Conservation (phyloP, 2,797 vertebrate genomes). For the Todus mexicanus region DNA sequence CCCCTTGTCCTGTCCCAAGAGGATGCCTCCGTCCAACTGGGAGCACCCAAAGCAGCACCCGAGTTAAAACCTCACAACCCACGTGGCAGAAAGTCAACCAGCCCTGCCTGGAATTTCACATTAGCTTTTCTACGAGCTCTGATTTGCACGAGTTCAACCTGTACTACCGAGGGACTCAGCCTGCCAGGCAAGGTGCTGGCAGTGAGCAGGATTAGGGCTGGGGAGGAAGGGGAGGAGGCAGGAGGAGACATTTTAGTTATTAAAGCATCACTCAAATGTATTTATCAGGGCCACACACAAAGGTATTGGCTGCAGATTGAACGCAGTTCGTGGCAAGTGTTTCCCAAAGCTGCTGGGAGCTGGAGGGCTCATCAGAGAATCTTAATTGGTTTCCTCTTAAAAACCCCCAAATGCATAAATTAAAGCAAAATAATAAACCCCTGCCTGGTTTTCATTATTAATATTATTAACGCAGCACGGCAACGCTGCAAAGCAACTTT, state of each 20-base stretch:
- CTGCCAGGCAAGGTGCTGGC: background rate
- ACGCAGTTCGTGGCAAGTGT: background rate
- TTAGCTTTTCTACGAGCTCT: background rate
- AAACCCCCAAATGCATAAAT: conserved; percentile 31
- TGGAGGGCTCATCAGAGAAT: conserved; percentile 50
- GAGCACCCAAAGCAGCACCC: background rate
- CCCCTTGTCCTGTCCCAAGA: background rate
- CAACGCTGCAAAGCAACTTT: background rate
- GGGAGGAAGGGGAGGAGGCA: background rate
- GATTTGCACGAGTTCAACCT: background rate
- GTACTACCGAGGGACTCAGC: background rate
- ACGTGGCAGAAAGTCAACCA: background rate
- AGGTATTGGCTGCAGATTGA: background rate
- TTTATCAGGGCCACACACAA: conserved; percentile 47
- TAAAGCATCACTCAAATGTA: conserved; percentile 6
- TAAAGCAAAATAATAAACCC: conserved; percentile 16
- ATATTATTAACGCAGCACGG: background rate
- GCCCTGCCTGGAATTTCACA: background rate
- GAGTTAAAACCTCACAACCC: background rate
- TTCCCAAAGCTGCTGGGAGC: background rate
- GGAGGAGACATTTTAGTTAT: background rate
- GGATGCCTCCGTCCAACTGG: rapidly evolving
- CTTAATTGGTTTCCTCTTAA: conserved; percentile 54
- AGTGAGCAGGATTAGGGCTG: background rate
- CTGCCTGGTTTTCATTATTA: background rate